phyloP scores from a whole-genome alignment of 1,140 invertebrate species.

The Cyclargus thomasi region DNA sequence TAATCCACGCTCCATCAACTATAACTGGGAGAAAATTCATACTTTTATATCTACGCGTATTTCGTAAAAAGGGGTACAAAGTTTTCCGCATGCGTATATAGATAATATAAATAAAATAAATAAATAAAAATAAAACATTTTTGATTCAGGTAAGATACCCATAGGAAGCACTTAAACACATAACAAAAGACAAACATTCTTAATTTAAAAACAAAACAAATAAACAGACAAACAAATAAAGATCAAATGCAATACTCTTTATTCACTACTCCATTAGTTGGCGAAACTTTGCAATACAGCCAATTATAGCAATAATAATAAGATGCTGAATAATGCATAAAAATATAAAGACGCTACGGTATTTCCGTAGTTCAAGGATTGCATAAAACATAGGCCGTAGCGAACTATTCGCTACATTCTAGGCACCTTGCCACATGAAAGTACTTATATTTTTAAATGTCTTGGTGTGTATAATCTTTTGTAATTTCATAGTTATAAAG shows the following conservation, averaged over 20 bases:
- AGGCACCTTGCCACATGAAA: slow-evolving; percentile 10
- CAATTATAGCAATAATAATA: slow-evolving; percentile 10
- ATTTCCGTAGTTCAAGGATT: slow-evolving; percentile 11
- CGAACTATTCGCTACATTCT: neutral
- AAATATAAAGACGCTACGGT: slow-evolving; percentile 8
- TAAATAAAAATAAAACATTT: too few relatives aligned
- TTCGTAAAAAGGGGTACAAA: too few relatives aligned
- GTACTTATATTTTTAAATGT: slow-evolving; percentile 5
- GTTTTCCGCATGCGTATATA: too few relatives aligned
- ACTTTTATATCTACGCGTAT: too few relatives aligned
- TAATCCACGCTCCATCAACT: too few relatives aligned
- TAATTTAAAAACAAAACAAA: too few relatives aligned
- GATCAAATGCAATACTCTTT: neutral
- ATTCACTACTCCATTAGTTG: neutral
- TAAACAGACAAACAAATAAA: too few relatives aligned
- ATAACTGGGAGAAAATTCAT: too few relatives aligned
- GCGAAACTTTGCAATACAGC: neutral
- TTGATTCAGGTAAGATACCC: too few relatives aligned
- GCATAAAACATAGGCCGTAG: slow-evolving; percentile 13
- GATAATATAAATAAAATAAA: too few relatives aligned
- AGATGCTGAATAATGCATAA: slow-evolving; percentile 9
- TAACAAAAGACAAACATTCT: too few relatives aligned
- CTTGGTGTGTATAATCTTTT: neutral
- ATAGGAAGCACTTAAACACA: too few relatives aligned
- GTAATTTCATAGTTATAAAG: neutral